phyloP scores from a whole-genome alignment of 2,797 vertebrate species.

The Alosa sapidissima region DNA sequence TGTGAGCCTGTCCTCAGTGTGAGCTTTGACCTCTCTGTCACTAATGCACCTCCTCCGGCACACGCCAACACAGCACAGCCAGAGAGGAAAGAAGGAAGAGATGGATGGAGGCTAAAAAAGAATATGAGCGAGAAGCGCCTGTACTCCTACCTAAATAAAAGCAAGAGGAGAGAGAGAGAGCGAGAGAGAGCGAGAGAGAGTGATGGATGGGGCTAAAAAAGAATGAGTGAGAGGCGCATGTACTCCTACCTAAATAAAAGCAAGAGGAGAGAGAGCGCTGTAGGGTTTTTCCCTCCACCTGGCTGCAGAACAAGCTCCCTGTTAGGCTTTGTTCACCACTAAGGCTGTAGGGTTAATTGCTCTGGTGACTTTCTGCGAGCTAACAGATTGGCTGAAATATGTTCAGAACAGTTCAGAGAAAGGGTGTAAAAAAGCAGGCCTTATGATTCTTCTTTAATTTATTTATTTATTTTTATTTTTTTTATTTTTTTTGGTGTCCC shows the following conservation, averaged over 20 bases:
- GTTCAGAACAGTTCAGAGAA: conserved; percentile 62
- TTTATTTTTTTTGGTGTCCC: not conserved
- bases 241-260: conserved; percentile 10
- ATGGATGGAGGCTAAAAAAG: conserved; percentile 47
- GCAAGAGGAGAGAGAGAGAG: conserved; percentile 13
- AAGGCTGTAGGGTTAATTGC: conserved; percentile 77
- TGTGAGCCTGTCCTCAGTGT: conserved; percentile 52
- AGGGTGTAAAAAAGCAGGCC: not conserved
- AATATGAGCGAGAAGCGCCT: conserved; percentile 51
- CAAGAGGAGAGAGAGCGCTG: not conserved
- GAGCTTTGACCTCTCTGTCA: conserved; percentile 53
- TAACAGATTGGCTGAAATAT: conserved; percentile 78
- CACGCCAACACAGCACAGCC: conserved; percentile 7
- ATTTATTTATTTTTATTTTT: not conserved
- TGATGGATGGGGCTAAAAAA: conserved; percentile 42
- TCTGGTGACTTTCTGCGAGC: conserved; percentile 73
- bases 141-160: conserved; percentile 17
- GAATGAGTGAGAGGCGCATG: conserved; percentile 50
- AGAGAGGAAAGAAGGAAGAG: not conserved
- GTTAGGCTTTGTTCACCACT: conserved; percentile 69
- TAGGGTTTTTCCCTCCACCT: conserved; percentile 40
- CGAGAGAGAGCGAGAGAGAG: conserved; percentile 42
- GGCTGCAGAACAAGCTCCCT: conserved; percentile 35
- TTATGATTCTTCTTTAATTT: not conserved
- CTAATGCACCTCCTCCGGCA: conserved; percentile 60